Evolutionary conservation across 2,888 invertebrate genomes (phyloP), one percentile per base, ranked within the genome.

Genomic region (Neoascia interrupta): DNA sequence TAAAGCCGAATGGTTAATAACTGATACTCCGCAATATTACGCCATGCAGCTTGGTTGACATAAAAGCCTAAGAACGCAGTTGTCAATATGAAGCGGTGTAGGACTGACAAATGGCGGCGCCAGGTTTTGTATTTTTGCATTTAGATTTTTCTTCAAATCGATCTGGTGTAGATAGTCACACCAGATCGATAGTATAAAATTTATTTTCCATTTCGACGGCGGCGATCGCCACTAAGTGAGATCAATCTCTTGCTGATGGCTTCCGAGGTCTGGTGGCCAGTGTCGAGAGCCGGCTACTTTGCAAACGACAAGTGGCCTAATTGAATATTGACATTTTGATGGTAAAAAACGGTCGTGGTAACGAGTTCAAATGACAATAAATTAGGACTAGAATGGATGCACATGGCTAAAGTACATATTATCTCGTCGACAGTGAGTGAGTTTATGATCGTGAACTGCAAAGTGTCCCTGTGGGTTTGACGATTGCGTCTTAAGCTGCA

Each of bases 281-380:
- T 28, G 28, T 11, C 13, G 39, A 51, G 26, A 49, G 61, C 31
- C 37, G 8, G 54, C 47, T 19, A 51, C 56, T 47, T 39, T 60
- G 37, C 36, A 58, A 60, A 79, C 58, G 76, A 72, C 76, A 79
- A 72, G 76, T 72, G 72, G 53, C 58, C 76, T 64, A 79, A 79
- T 79, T 79, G 76, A 70, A 60, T 79, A 79, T 79, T 79, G 76
- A 79, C 76, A 79, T 79, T 79, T 72, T 79, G 76, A 79, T 79
- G 72, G 76, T 79, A 79, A 72, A 72, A 79, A 79, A 79, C 76
- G 76, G 72, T 79, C 72, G 76, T 37, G 47, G 66, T 72, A 79
- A 79, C 72, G 72, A 79, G 76, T 72, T 79, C 76, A 79, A 79
- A 79, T 79, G 76, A 72, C 76, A 60, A 72, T 79, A 79, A 79